Evolutionary conservation across 2,888 invertebrate genomes (phyloP).

Genomic region (Chaitophorus viminalis): DNA sequence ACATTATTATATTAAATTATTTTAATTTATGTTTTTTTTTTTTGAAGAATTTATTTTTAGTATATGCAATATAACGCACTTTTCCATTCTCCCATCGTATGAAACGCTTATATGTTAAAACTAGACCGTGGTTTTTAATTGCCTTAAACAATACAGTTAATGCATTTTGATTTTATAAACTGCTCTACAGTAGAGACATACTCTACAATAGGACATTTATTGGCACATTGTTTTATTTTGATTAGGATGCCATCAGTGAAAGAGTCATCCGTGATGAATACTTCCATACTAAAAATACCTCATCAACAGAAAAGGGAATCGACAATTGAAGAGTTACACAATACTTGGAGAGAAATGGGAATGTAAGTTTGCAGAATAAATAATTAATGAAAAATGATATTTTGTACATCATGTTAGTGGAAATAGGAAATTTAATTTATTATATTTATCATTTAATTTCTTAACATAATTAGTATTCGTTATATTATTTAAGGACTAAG

Average conservation of each 20-base stretch:
- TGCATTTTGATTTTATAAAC: conserved; percentile 16
- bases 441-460: too few relatives aligned
- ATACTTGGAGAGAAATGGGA: conserved; percentile 66
- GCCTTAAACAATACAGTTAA: background rate
- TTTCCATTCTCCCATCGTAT: background rate
- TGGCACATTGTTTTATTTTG: conserved; percentile 41
- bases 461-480: background rate
- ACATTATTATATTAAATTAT: background rate
- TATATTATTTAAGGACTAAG: too few relatives aligned
- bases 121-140: background rate
- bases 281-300: conserved; percentile 39
- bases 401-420: background rate
- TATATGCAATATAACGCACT: background rate
- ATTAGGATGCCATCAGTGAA: conserved; percentile 41
- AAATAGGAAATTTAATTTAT: background rate
- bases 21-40: too few relatives aligned
- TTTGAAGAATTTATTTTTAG: background rate
- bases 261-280: background rate
- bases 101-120: background rate
- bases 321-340: conserved; percentile 66
- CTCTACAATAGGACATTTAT: conserved; percentile 29
- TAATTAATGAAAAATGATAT: background rate
- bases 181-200: background rate
- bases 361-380: conserved; percentile 64
- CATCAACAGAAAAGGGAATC: conserved; percentile 65